These are phyloP conservation scores for Cephus sareptanus DNA, from an alignment of 2,888 invertebrate genomes.

Conservation along the genomic window DNA sequence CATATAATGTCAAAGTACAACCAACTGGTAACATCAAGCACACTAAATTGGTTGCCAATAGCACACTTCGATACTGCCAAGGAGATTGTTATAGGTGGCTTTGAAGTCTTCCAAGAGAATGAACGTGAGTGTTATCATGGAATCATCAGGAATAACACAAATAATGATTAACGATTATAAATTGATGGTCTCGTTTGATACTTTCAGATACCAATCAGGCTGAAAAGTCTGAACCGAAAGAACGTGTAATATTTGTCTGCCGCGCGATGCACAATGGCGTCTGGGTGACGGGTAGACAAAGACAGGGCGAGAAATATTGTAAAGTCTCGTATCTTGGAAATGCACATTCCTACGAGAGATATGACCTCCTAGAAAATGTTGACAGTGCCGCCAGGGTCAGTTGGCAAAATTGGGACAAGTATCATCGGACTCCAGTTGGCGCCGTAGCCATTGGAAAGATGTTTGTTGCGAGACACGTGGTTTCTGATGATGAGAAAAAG, in stretches of 20 bases:
- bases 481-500: constrained; percentile 34
- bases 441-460: constrained; percentile 70
- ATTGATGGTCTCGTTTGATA: background rate
- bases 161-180: background rate
- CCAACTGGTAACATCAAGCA: constrained; percentile 83
- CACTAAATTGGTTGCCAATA: constrained; percentile 78
- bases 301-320: constrained; percentile 72
- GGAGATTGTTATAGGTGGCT: constrained; percentile 75
- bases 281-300: constrained; percentile 78
- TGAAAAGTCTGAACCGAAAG: constrained; percentile 27
- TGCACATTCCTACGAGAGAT: constrained; percentile 70
- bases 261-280: constrained; percentile 78
- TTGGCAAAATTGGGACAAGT: constrained; percentile 83
- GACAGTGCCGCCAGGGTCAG: constrained; percentile 80
- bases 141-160: background rate
- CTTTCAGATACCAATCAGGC: constrained; percentile 33
- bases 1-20: constrained; percentile 56
- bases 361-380: constrained; percentile 81
- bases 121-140: background rate
- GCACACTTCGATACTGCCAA: constrained; percentile 68
- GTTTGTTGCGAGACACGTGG: constrained; percentile 68
- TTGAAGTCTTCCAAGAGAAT: constrained; percentile 29
- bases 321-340: constrained; percentile 73
- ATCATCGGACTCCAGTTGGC: constrained; percentile 74
- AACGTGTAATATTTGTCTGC: constrained; percentile 74